Conservation (phyloP, 2,888 invertebrate genomes). For the Fabriciana adippe region DNA sequence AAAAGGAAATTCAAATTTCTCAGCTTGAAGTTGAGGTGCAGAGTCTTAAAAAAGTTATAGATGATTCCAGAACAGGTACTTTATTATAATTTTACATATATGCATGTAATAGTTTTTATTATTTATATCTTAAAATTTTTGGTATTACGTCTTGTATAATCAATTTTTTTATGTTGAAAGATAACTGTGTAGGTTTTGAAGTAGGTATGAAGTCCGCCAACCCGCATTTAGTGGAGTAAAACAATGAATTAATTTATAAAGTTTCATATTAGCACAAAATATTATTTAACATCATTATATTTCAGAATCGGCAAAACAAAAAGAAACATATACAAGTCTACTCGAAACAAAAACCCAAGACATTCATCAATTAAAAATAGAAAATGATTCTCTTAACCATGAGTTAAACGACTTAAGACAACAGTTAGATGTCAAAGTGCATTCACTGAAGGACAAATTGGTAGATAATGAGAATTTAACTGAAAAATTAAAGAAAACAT, state of each 20-base stretch:
- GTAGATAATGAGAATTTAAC: conserved; percentile 61
- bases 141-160: neutral
- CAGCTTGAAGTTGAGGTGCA: conserved; percentile 50
- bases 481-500: conserved; percentile 60
- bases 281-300: conserved; percentile 25
- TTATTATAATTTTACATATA: too few species aligned
- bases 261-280: too few species aligned
- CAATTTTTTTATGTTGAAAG: neutral
- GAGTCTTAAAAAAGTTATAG: conserved; percentile 46
- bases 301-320: conserved; percentile 55
- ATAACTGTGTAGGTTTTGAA: too few species aligned
- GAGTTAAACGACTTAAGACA: conserved; percentile 59
- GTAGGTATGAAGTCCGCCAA: too few species aligned
- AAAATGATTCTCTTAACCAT: conserved; percentile 55
- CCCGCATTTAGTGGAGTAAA: too few species aligned
- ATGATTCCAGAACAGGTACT: conserved; percentile 52
- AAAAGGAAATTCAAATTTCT: conserved; percentile 49
- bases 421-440: conserved; percentile 61
- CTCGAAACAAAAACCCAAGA: conserved; percentile 51
- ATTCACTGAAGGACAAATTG: conserved; percentile 63
- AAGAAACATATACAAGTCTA: conserved; percentile 45
- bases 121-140: neutral
- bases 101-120: conserved; percentile 33
- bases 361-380: conserved; percentile 51
- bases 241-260: too few species aligned